phyloP scores from a whole-genome alignment of 2,888 invertebrate genomes.

The Fragum sueziense region DNA sequence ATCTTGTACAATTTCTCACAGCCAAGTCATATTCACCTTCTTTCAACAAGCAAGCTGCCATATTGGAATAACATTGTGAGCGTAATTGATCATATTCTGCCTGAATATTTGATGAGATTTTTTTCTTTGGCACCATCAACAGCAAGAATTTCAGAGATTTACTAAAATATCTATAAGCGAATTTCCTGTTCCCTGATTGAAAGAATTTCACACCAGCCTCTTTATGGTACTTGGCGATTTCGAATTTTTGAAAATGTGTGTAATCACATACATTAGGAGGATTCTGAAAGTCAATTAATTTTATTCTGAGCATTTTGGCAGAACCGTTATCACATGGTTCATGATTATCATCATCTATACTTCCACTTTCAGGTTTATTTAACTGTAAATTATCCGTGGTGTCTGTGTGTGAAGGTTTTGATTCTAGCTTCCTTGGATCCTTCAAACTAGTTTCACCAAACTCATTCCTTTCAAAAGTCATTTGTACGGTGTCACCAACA shows the following conservation, averaged over 20 bases:
- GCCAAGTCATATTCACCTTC: constrained; percentile 87
- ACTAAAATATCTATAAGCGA: constrained; percentile 89
- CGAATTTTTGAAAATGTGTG: constrained; percentile 57
- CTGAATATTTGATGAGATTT: constrained; percentile 33
- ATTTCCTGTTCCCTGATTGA: constrained; percentile 85
- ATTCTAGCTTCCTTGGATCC: too few species aligned
- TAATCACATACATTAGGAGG: constrained; percentile 53
- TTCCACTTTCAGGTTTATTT: not conserved
- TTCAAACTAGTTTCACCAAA: too few species aligned
- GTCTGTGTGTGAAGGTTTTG: too few species aligned
- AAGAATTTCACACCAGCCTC: constrained; percentile 86
- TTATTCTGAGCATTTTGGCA: not conserved
- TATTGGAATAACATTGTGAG: constrained; percentile 88
- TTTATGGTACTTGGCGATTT: constrained; percentile 63
- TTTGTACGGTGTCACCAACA: constrained; percentile 52
- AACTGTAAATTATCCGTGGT: too few species aligned
- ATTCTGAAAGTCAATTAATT: constrained; percentile 38
- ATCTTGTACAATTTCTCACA: constrained; percentile 85
- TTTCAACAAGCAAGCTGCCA: constrained; percentile 91
- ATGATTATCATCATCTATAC: not conserved
- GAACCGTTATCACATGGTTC: not conserved
- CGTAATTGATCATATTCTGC: constrained; percentile 55
- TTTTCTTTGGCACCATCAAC: constrained; percentile 71
- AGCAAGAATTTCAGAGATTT: constrained; percentile 89
- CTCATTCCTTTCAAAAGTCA: too few species aligned